Conservation (phyloP, 92 coral and sea anemone genomes). For the Isaurus tuberculatus region DNA sequence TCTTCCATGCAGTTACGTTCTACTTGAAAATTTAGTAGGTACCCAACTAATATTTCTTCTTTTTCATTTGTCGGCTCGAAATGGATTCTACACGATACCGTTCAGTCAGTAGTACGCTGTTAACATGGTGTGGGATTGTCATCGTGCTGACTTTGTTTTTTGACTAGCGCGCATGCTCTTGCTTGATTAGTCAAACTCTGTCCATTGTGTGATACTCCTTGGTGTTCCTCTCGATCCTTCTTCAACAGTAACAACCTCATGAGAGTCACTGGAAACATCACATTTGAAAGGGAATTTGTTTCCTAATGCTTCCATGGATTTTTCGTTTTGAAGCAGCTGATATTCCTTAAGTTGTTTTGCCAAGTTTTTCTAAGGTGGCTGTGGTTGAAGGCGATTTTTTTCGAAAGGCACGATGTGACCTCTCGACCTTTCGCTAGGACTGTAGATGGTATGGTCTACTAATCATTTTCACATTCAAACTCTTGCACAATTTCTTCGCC, state of each 20-base stretch:
- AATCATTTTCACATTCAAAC: conserved; percentile 45
- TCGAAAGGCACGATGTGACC: conserved; percentile 54
- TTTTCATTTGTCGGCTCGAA: too few relatives aligned
- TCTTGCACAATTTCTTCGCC: conserved; percentile 46
- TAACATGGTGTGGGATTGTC: too few relatives aligned
- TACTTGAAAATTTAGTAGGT: too few relatives aligned
- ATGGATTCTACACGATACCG: too few relatives aligned
- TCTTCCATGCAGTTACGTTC: too few relatives aligned
- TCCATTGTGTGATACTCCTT: too few relatives aligned
- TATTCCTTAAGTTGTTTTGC: conserved; percentile 39
- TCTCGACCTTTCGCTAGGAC: conserved; percentile 65
- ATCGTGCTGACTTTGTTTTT: too few relatives aligned
- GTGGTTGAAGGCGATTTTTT: conserved; percentile 52
- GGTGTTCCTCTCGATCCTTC: too few relatives aligned
- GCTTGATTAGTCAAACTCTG: too few relatives aligned
- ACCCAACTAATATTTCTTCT: too few relatives aligned
- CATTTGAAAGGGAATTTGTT: conserved; percentile 56
- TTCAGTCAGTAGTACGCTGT: too few relatives aligned
- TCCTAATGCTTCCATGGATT: conserved; percentile 57
- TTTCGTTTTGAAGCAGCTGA: conserved; percentile 56
- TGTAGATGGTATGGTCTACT: conserved; percentile 68
- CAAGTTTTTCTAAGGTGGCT: conserved; percentile 46
- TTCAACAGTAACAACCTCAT: conserved; percentile 10
- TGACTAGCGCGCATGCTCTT: too few relatives aligned
- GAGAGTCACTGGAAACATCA: conserved; percentile 32